Evolutionary conservation across 1,140 invertebrate genomes (phyloP), one percentile per base, ranked within the genome.

Genomic region (Homarus americanus): DNA sequence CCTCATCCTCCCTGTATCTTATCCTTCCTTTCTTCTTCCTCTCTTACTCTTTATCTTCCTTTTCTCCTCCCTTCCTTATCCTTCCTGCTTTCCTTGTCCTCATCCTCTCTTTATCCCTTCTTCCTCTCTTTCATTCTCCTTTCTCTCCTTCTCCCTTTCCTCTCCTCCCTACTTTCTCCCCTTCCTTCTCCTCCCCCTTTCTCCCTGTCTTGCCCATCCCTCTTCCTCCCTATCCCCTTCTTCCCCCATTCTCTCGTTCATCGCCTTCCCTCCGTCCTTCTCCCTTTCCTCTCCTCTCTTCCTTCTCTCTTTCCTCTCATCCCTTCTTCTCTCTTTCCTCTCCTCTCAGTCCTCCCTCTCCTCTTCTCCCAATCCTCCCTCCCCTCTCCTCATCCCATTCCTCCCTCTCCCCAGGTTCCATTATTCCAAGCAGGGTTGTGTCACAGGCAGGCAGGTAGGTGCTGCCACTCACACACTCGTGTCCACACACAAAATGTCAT

Each of bases 161-260:
- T 1, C n/a, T 20, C 82, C 17, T 40, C 24, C n/a, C n/a, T n/a
- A n/a, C n/a, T n/a, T 38, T 73, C 41, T 73, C 40, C 36, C 41
- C 32, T n/a, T 72, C 41, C 73, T 34, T 38, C 38, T 86, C 36
- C 41, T 40, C 41, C 9, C 38, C n/a, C 82, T 86, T 69, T 75
- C 82, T 84, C 82, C 49, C 69, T 40, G 32, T 85, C 83, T 85
- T 69, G 73, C 83, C 75, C 66, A 44, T 36, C 49, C 69, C 49
- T 36, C 40, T 63, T 85, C 83, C 75, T 63, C 69, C 83, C 44
- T 63, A 72, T 63, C 69, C 83, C 53, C 66, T 73, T 63, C 69
- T 63, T 79, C 85, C 79, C 85, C 76, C 44, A 28, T 87, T 32
- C 15, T 20, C 53, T 28, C 34, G 24, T 63, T 32, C 49, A 32